phyloP scores from a whole-genome alignment of 2,113 vertebrate species.

The Delphinapterus leucas region DNA sequence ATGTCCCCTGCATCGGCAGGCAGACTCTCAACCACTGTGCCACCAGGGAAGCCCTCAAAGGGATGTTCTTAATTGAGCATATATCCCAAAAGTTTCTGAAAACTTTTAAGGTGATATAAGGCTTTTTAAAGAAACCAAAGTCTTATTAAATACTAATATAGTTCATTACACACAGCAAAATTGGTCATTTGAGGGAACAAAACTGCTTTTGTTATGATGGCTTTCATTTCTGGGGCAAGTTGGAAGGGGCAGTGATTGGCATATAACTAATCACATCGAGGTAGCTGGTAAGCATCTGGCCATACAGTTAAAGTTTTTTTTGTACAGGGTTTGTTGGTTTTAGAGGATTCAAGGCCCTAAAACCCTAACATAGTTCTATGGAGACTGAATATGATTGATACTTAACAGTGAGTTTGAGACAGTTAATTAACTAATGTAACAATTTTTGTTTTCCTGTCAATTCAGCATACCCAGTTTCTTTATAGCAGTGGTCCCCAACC shows the following conservation, averaged over 20 bases:
- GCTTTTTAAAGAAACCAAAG: neutral
- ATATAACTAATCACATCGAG: neutral
- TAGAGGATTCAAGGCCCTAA: neutral
- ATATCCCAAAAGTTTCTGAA: neutral
- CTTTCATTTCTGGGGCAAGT: neutral
- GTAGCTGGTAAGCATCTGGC: neutral
- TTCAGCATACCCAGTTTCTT: neutral
- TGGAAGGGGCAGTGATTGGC: neutral
- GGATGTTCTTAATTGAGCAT: neutral
- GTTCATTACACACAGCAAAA: neutral
- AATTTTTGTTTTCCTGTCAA: constrained; percentile 56
- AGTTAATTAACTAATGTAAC: neutral
- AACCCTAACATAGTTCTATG: neutral
- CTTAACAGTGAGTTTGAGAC: neutral
- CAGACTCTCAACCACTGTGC: no score
- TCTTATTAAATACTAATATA: neutral
- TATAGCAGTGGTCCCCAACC: neutral
- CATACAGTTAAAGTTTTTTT: neutral
- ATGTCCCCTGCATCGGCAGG: no score
- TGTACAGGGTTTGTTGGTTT: neutral
- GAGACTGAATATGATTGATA: neutral
- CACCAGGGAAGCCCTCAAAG: neutral
- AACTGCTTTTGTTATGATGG: neutral
- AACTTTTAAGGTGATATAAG: neutral
- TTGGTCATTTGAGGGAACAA: neutral